Evolutionary conservation across 2,113 vertebrate species (phyloP).

Genomic region (Scomber japonicus): DNA sequence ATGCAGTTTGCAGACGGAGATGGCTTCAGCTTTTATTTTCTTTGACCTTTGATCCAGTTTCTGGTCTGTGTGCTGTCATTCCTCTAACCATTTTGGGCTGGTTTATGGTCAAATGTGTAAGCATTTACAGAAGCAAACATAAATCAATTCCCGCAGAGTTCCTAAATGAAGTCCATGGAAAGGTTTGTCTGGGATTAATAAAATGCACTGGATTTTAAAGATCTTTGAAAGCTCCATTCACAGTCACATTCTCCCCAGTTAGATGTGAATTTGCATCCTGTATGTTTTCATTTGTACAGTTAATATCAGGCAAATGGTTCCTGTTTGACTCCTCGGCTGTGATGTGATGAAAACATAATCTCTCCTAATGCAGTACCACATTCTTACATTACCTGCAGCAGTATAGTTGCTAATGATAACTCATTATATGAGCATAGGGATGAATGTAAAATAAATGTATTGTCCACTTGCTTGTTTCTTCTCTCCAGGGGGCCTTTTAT

Average conservation of each 20-base stretch:
- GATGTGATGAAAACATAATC: conserved; percentile 1
- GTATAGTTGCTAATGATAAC: background rate
- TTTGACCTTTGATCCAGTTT: conserved; percentile 32
- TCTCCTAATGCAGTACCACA: conserved; percentile 3
- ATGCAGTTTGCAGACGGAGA: background rate
- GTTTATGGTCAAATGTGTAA: background rate
- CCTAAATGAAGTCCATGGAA: background rate
- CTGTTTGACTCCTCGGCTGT: conserved; percentile 3
- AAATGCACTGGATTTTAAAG: background rate
- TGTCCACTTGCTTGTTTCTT: background rate
- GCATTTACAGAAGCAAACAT: conserved; percentile 10
- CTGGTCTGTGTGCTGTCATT: conserved; percentile 1
- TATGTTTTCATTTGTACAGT: background rate
- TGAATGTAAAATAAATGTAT: background rate
- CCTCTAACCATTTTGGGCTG: background rate
- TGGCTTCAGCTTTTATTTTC: conserved; percentile 11
- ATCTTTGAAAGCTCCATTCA: background rate
- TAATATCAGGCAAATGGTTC: background rate
- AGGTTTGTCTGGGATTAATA: background rate
- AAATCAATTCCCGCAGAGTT: conserved; percentile 2
- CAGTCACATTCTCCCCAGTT: background rate
- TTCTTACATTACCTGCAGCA: conserved; percentile 11
- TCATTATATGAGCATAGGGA: background rate
- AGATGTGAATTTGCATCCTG: background rate
- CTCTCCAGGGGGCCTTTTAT: background rate